phyloP scores from a whole-genome alignment of 2,888 invertebrate species.

The Holacanthella duospinosa region DNA sequence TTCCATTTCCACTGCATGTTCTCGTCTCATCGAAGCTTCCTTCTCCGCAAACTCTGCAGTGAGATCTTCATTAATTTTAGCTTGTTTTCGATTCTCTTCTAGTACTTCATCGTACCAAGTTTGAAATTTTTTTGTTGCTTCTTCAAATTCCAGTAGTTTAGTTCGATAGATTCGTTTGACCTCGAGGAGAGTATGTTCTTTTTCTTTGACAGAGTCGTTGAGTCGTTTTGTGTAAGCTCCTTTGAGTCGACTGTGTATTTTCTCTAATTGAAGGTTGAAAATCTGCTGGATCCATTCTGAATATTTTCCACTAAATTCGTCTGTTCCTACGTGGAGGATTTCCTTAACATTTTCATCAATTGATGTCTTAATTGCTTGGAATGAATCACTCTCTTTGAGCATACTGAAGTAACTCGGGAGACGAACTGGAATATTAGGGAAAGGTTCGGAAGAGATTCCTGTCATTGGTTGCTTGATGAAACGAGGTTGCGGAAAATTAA shows the following conservation, averaged over 20 bases:
- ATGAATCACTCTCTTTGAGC: background rate
- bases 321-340: conserved; percentile 13
- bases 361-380: background rate
- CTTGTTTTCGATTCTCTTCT: conserved; percentile 12
- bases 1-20: conserved; percentile 10
- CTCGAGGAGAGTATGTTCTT: conserved; percentile 6
- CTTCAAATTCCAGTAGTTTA: conserved; percentile 10
- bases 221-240: conserved; percentile 8
- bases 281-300: conserved; percentile 17
- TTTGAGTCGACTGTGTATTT: conserved; percentile 13
- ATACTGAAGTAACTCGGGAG: background rate
- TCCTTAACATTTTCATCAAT: conserved; percentile 10
- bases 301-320: conserved; percentile 17
- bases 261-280: conserved; percentile 16
- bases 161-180: background rate
- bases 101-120: conserved; percentile 5
- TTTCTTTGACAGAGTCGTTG: background rate
- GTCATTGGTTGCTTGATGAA: too few species aligned
- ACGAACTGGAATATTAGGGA: too few species aligned
- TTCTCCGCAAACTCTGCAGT: conserved; percentile 11
- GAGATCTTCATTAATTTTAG: conserved; percentile 7
- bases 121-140: conserved; percentile 7
- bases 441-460: too few species aligned
- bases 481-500: too few species aligned
- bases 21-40: background rate